Conservation (phyloP, 2,113 vertebrate genomes). For the Crotalus viridis region DNA sequence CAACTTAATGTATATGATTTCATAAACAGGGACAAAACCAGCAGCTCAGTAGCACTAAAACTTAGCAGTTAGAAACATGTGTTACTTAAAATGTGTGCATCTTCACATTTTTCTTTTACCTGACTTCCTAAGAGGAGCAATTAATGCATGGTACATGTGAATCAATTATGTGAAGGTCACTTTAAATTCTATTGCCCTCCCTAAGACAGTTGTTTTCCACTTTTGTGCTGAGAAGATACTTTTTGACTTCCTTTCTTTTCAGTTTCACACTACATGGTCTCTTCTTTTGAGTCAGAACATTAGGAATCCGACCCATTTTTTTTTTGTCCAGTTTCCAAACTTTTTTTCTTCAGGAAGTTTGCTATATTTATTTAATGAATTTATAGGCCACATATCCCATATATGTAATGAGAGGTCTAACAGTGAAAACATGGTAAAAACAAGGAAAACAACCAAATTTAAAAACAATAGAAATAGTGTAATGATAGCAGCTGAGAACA, state of each 20-base stretch:
- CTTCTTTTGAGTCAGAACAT: background rate
- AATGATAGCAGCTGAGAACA: background rate
- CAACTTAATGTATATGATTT: background rate
- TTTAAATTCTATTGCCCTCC: background rate
- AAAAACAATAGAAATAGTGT: background rate
- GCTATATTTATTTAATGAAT: background rate
- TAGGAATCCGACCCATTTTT: background rate
- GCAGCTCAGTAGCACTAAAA: background rate
- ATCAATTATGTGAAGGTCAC: background rate
- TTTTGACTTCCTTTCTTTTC: background rate
- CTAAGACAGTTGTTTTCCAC: background rate
- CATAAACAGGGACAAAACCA: background rate
- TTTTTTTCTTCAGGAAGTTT: background rate
- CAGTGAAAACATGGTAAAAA: background rate
- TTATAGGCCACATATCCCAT: background rate
- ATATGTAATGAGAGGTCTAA: background rate
- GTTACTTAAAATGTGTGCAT: background rate
- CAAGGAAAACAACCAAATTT: background rate
- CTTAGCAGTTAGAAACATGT: background rate
- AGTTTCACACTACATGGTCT: background rate
- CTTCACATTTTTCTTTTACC: background rate
- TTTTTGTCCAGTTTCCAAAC: background rate
- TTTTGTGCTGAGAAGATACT: background rate
- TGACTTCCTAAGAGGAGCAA: background rate
- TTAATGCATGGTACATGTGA: background rate